These are phyloP conservation scores for Peromyscus aztecus DNA, from an alignment of 2,797 vertebrate species.

Conservation along the genomic window DNA sequence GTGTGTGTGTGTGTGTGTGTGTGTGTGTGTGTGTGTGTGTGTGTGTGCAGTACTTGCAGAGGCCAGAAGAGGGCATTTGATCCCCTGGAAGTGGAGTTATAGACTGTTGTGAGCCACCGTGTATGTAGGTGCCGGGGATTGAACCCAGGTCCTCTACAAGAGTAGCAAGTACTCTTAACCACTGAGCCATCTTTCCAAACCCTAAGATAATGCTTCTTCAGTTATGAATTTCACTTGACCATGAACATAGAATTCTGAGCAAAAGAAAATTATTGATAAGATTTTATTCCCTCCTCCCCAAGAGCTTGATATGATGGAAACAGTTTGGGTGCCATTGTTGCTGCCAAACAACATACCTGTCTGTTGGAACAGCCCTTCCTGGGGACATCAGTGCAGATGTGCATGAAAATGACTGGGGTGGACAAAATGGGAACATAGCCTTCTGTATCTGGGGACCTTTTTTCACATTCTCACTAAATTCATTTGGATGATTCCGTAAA, in stretches of 20 bases:
- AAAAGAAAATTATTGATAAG: background rate
- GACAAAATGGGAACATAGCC: background rate
- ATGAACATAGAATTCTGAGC: constrained; percentile 14
- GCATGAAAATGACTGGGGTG: background rate
- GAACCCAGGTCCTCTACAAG: background rate
- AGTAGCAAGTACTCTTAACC: background rate
- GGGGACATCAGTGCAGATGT: background rate
- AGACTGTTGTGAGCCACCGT: background rate
- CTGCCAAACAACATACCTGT: background rate
- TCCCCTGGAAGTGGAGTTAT: background rate
- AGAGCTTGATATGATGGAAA: background rate
- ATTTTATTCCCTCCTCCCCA: background rate
- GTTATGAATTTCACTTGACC: constrained; percentile 4
- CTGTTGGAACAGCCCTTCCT: background rate
- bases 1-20: background rate
- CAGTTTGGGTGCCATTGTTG: background rate
- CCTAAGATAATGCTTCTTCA: background rate
- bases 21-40: too few relatives aligned
- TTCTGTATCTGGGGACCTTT: background rate
- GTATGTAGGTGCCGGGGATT: background rate
- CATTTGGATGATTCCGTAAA: background rate
- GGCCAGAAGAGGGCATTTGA: background rate
- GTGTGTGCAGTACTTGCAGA: too few relatives aligned
- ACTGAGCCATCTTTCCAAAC: background rate
- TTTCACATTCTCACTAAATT: background rate